These are phyloP conservation scores for Antheraea assamensis DNA, from an alignment of 2,888 invertebrate species.

Conservation along the genomic window DNA sequence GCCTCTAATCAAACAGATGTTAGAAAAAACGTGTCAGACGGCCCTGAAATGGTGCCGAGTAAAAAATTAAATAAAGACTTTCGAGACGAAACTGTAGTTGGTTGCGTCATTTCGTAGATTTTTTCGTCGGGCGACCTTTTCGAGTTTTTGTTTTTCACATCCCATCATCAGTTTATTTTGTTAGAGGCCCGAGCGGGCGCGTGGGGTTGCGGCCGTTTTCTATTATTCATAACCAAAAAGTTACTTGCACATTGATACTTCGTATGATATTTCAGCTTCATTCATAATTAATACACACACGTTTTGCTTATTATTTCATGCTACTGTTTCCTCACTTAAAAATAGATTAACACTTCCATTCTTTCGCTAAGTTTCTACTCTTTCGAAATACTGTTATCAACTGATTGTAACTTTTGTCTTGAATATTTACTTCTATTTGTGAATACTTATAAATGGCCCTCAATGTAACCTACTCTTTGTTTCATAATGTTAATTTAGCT, in stretches of 20 bases:
- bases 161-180: conserved; percentile 8
- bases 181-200: background rate
- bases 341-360: no score
- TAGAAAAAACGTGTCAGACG: conserved; percentile 18
- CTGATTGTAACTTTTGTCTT: no score
- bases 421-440: no score
- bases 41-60: conserved; percentile 31
- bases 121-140: conserved; percentile 39
- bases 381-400: no score
- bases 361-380: no score
- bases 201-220: background rate
- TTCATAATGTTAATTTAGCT: no score
- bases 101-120: conserved; percentile 35
- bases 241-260: background rate
- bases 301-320: no score
- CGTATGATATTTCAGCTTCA: no score
- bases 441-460: no score
- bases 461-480: no score
- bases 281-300: no score
- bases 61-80: conserved; percentile 36
- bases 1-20: background rate
- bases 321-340: no score
- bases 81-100: conserved; percentile 37
- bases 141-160: conserved; percentile 14
- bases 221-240: background rate